Conservation (phyloP, 2,113 vertebrate species). For the Cnemophilus loriae region DNA sequence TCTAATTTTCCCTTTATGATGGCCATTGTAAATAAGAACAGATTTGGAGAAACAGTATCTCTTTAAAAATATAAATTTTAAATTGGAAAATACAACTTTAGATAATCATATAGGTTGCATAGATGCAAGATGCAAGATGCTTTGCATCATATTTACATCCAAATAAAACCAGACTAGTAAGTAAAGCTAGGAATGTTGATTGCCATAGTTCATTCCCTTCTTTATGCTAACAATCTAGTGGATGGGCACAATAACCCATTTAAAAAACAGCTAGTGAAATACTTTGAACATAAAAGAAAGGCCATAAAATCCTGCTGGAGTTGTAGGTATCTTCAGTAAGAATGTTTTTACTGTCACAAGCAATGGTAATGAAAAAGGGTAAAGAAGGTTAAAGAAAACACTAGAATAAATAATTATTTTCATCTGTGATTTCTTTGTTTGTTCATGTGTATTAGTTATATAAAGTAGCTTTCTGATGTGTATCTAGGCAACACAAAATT, state of each 20-base stretch:
- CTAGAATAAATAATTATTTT: not conserved
- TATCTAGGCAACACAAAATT: conserved; percentile 5
- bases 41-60: not conserved
- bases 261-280: not conserved
- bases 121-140: not conserved
- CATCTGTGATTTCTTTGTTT: not conserved
- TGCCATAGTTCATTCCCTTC: not conserved
- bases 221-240: not conserved
- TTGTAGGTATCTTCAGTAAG: not conserved
- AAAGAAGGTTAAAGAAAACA: not conserved
- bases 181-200: not conserved
- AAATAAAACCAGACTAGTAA: not conserved
- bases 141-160: not conserved
- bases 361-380: not conserved
- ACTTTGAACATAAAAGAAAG: not conserved
- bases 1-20: not conserved
- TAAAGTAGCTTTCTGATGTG: not conserved
- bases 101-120: not conserved
- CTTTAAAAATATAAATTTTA: not conserved
- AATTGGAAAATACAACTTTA: not conserved
- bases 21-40: not conserved
- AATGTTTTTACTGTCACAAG: not conserved
- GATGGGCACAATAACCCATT: not conserved
- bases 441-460: not conserved
- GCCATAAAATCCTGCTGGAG: not conserved